Conservation (phyloP, 2,797 vertebrate genomes). For the Aeoliscus strigatus region DNA sequence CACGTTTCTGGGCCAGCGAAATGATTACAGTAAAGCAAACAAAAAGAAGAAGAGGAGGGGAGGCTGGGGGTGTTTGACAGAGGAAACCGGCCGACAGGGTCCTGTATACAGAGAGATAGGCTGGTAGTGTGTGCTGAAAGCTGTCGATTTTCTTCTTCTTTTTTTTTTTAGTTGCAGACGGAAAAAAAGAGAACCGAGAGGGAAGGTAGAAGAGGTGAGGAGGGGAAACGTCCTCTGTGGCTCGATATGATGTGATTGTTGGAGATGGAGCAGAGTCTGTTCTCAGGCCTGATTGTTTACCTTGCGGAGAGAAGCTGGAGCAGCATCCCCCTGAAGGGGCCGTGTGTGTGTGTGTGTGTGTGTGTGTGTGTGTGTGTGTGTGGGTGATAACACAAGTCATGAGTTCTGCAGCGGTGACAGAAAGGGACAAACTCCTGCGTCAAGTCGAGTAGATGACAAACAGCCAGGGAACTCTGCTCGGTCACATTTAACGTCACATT, state of each 20-base stretch:
- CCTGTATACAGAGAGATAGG: slow-evolving; percentile 87
- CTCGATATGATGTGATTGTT: slow-evolving; percentile 52
- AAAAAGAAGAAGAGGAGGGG: slow-evolving; percentile 76
- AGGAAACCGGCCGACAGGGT: slow-evolving; percentile 94
- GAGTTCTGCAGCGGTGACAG: no score
- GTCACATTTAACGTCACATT: no score
- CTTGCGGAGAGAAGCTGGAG: slow-evolving; percentile 52
- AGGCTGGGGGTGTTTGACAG: slow-evolving; percentile 68
- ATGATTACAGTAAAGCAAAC: slow-evolving; percentile 99
- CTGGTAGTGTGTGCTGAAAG: slow-evolving; percentile 81
- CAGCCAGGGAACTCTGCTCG: no score
- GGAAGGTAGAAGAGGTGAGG: slow-evolving; percentile 28
- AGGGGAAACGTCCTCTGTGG: slow-evolving; percentile 47
- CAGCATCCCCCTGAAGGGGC: slow-evolving; percentile 53
- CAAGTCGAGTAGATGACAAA: no score
- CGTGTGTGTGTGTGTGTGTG: no score
- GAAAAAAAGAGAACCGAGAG: slow-evolving; percentile 67
- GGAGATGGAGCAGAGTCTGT: slow-evolving; percentile 58
- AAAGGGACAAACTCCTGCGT: no score
- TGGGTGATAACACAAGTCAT: no score
- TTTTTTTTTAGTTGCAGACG: slow-evolving; percentile 5
- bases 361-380: no score
- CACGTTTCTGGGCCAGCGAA: slow-evolving; percentile 95
- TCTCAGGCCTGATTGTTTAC: slow-evolving; percentile 63
- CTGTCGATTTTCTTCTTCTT: slow-evolving; percentile 49